Evolutionary conservation across 2,797 vertebrate genomes (phyloP).

Genomic region (Sylvia borin): DNA sequence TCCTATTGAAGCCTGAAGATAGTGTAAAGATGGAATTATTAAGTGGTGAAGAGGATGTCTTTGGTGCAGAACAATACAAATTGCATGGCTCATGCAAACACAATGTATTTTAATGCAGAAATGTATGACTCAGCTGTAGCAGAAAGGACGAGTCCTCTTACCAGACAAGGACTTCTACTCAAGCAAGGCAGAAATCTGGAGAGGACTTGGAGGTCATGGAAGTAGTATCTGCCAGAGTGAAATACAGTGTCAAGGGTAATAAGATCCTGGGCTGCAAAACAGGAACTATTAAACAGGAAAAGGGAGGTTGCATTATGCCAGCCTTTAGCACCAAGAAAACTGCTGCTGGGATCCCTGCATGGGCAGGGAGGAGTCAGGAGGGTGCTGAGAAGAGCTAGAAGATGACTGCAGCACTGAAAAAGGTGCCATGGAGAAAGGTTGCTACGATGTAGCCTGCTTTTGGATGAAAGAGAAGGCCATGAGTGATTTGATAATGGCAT

Average conservation of each 20-base stretch:
- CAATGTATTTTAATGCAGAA: neutral
- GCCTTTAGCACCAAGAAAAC: neutral
- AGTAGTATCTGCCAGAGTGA: neutral
- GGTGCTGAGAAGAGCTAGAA: neutral
- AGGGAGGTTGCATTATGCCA: constrained; percentile 6
- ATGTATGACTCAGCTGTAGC: neutral
- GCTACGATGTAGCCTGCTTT: neutral
- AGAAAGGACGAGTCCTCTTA: neutral
- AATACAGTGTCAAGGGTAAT: neutral
- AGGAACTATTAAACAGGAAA: constrained; percentile 13
- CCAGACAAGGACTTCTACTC: neutral
- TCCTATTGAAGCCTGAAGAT: neutral
- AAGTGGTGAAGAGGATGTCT: neutral
- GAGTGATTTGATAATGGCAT: neutral
- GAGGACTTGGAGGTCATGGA: neutral
- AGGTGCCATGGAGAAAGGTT: neutral
- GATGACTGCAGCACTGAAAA: constrained; percentile 25
- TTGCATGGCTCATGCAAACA: neutral
- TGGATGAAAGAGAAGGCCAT: neutral
- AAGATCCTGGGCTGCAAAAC: neutral
- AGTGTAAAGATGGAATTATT: neutral
- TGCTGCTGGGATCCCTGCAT: neutral
- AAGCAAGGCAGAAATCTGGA: neutral
- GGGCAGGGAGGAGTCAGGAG: neutral
- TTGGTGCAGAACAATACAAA: neutral